Percentiles rank a stretch among this genome's conserved stretches.
Evolutionary conservation across 1,140 invertebrate genomes (phyloP).

Genomic region (Sipha flava): DNA sequence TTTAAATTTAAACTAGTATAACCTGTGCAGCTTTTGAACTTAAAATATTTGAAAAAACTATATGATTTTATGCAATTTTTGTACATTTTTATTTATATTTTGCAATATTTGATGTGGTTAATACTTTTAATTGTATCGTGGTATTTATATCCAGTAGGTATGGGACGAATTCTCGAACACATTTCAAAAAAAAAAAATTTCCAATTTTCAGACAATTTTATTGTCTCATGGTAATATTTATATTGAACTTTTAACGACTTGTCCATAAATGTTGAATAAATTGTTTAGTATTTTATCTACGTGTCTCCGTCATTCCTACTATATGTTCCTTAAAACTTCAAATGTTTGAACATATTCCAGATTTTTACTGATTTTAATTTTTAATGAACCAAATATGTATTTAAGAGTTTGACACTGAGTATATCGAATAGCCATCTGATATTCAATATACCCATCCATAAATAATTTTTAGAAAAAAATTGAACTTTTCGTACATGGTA

Average conservation of each 20-base stretch:
- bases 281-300: background rate
- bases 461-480: background rate
- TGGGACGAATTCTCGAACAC: too few species aligned
- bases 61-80: too few species aligned
- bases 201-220: too few species aligned
- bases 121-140: too few species aligned
- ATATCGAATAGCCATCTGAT: too few species aligned
- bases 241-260: background rate
- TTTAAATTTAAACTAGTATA: too few species aligned
- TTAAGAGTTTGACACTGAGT: background rate
- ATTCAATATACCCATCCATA: background rate
- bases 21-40: too few species aligned
- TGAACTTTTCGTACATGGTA: background rate
- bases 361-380: background rate
- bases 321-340: background rate
- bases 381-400: background rate
- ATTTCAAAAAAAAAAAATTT: too few species aligned
- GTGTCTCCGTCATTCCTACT: background rate
- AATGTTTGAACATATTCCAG: background rate
- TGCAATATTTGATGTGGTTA: too few species aligned
- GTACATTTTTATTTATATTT: too few species aligned
- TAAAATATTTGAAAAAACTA: too few species aligned
- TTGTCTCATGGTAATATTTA: background rate
- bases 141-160: too few species aligned
- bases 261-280: background rate